phyloP scores from a whole-genome alignment of 2,888 invertebrate genomes.

The Silvanus unidentatus region DNA sequence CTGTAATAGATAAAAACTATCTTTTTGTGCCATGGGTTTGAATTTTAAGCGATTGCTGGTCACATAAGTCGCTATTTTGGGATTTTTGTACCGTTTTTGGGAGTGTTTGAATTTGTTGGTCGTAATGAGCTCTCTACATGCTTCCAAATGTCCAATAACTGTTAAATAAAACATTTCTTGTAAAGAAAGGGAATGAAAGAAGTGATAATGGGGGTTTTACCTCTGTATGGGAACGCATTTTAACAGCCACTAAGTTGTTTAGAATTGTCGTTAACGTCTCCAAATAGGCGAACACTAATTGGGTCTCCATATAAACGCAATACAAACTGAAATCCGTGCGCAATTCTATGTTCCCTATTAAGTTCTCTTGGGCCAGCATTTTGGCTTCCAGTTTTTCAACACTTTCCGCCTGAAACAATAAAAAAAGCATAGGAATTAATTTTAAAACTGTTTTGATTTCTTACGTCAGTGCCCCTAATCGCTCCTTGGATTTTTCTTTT shows the following conservation, averaged over 20 bases:
- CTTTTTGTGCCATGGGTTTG: no score
- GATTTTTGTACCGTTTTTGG: no score
- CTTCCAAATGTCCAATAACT: slow-evolving; percentile 54
- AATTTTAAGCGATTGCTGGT: no score
- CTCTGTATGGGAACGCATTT: slow-evolving; percentile 52
- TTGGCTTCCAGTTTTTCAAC: slow-evolving; percentile 56
- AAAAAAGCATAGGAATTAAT: slow-evolving; percentile 7
- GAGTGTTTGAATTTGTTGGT: no score
- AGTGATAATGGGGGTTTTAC: slow-evolving; percentile 36
- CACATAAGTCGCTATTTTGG: no score
- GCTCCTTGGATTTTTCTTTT: slow-evolving; percentile 59
- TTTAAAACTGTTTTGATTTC: slow-evolving; percentile 21
- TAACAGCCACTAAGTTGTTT: slow-evolving; percentile 52
- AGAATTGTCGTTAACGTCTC: slow-evolving; percentile 55
- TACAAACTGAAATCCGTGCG: slow-evolving; percentile 57
- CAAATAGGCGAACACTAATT: slow-evolving; percentile 55
- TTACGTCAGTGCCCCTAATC: slow-evolving; percentile 56
- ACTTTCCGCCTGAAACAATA: slow-evolving; percentile 50
- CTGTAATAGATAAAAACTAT: no score
- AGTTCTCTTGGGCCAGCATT: slow-evolving; percentile 58
- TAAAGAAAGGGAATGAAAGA: slow-evolving; percentile 3
- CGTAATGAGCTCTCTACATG: slow-evolving; percentile 39
- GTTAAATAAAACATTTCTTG: slow-evolving; percentile 23
- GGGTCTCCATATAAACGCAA: slow-evolving; percentile 59
- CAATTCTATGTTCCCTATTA: slow-evolving; percentile 56